phyloP scores from a whole-genome alignment of 2,797 vertebrate genomes.

The Hephaestus fuliginosus region DNA sequence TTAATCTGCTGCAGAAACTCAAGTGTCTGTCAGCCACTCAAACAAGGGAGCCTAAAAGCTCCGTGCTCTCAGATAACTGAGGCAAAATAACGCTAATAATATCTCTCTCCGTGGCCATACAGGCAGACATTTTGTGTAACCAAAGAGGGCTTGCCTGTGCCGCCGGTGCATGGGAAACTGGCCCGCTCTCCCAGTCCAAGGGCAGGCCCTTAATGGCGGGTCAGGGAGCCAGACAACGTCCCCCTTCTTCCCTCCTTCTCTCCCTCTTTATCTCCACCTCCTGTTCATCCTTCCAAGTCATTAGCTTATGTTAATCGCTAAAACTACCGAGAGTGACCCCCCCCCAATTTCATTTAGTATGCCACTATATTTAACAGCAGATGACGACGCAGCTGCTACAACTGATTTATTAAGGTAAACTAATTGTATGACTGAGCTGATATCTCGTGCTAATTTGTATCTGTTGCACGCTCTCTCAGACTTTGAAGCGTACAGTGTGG shows the following conservation, averaged over 20 bases:
- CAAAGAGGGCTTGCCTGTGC: slow-evolving; percentile 80
- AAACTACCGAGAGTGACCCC: slow-evolving; percentile 75
- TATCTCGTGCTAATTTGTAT: slow-evolving; percentile 44
- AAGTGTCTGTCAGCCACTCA: slow-evolving; percentile 91
- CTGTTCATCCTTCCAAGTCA: slow-evolving; percentile 81
- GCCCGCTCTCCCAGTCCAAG: slow-evolving; percentile 67
- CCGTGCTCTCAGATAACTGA: slow-evolving; percentile 89
- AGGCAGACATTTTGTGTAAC: slow-evolving; percentile 90
- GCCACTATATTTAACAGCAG: slow-evolving; percentile 67
- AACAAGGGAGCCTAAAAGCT: slow-evolving; percentile 90
- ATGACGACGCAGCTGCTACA: slow-evolving; percentile 69
- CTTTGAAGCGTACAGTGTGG: neutral
- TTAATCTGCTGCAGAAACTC: slow-evolving; percentile 91
- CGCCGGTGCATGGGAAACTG: slow-evolving; percentile 81
- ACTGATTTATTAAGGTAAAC: slow-evolving; percentile 59
- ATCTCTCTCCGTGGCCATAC: slow-evolving; percentile 77
- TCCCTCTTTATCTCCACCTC: slow-evolving; percentile 74
- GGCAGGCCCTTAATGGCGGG: slow-evolving; percentile 75
- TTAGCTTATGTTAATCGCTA: slow-evolving; percentile 82
- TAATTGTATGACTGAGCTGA: slow-evolving; percentile 40
- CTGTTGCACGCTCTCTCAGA: slow-evolving; percentile 8
- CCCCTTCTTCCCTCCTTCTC: slow-evolving; percentile 58
- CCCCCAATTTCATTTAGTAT: slow-evolving; percentile 68
- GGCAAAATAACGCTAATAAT: slow-evolving; percentile 92
- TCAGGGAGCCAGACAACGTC: slow-evolving; percentile 72